Evolutionary conservation across 2,797 vertebrate species (phyloP), one percentile per base, ranked within the genome.

Genomic region (Myotis planiceps): DNA sequence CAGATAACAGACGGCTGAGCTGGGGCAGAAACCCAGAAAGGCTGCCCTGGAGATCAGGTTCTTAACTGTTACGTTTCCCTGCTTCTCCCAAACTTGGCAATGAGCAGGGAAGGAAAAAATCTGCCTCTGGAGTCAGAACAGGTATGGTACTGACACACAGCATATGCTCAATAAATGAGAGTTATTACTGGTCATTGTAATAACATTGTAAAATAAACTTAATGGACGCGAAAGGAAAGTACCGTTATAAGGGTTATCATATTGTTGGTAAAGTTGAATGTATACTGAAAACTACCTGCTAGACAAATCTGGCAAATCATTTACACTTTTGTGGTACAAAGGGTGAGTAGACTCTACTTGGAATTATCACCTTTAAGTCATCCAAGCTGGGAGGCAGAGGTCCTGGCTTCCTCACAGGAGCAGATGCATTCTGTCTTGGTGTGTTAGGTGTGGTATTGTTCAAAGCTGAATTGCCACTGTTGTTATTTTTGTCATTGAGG

Each of bases 321-420:
- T 78, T 1, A 71, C 76, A 47, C 1, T 68, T 88, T 0, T 53
- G 79, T 14, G 75, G 83, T 13, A 19, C 58, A 4, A 60, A 5
- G 2, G 68, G 55, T 2, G 21, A 83, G 68, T 9, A 90, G 83
- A 80, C 68, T 39, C 29, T 34, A 66, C 39, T 66, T 18, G 23
- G 53, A 69, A 53, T 25, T 21, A 82, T 98, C 98, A 99, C 99
- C 99, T 99, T 99, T 98, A 99, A 98, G 94, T 99, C 99, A 23
- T 99, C 99, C 98, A 99, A 92, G 97, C 99, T 99, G 32, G 99
- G 96, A 32, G 99, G 99, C 18, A 99, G 98, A 8, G 98, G 98
- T 81, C 99, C 99, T 0, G 98, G 98, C 93, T 99, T 99, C 96
- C 98, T 98, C 96, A 82, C 98, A 0, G 97, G 96, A 72, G 88